Percentiles rank a stretch among this genome's conserved stretches.
Evolutionary conservation across 2,888 invertebrate genomes (phyloP).

Genomic region (Apomyelois bistriatella): DNA sequence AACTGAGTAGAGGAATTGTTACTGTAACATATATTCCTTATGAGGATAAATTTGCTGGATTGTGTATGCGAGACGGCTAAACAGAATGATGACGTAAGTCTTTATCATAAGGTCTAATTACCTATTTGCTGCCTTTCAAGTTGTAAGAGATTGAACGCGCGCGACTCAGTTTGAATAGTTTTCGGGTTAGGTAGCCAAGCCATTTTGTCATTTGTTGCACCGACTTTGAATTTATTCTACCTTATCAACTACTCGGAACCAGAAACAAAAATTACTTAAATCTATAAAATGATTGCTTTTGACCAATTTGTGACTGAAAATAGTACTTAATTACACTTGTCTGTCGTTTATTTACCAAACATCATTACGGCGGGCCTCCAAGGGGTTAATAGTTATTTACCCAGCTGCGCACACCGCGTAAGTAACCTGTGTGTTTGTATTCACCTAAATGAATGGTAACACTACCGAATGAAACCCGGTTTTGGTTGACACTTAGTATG

Average conservation of each 20-base stretch:
- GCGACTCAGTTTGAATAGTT: too few species aligned
- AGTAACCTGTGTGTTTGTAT: constrained; percentile 46
- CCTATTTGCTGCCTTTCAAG: too few species aligned
- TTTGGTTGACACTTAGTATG: constrained; percentile 26
- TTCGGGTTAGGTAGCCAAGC: too few species aligned
- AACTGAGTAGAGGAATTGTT: constrained; percentile 10
- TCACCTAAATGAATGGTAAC: constrained; percentile 48
- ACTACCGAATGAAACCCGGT: constrained; percentile 26
- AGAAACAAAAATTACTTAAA: neutral
- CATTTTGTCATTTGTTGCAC: too few species aligned
- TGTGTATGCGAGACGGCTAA: too few species aligned
- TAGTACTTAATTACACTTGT: neutral
- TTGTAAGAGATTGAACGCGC: too few species aligned
- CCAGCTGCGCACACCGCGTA: constrained; percentile 50
- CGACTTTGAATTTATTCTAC: too few species aligned
- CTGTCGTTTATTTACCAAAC: constrained; percentile 36
- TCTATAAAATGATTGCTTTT: neutral
- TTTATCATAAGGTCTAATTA: too few species aligned
- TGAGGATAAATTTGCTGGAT: too few species aligned
- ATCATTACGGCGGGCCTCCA: constrained; percentile 45
- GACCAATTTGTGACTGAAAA: neutral
- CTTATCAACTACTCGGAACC: too few species aligned
- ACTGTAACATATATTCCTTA: too few species aligned
- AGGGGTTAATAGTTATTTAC: constrained; percentile 53
- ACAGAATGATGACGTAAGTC: too few species aligned